A percentile compares a stretch with the other conserved stretches of the same genome.
phyloP scores from a whole-genome alignment of 2,888 invertebrate genomes.

The Linyphia triangularis region DNA sequence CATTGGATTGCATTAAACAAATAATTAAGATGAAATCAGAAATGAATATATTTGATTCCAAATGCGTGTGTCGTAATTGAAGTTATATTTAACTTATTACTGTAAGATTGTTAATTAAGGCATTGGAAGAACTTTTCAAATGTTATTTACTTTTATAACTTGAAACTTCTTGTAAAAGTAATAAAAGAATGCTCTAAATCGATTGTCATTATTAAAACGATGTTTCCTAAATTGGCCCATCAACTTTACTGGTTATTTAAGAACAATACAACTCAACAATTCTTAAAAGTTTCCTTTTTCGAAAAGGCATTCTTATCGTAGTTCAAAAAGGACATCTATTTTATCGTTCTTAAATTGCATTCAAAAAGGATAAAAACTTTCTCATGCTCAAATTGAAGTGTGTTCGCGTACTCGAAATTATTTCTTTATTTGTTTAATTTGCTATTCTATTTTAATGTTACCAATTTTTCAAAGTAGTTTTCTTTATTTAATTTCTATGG shows the following conservation, averaged over 20 bases:
- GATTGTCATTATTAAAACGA: neutral
- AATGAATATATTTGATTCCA: too few species aligned
- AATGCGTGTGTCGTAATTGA: too few species aligned
- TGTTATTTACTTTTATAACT: too few species aligned
- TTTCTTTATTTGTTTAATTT: neutral
- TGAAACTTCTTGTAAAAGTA: neutral
- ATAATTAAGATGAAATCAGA: too few species aligned
- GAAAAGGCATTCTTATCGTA: neutral
- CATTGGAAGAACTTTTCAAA: too few species aligned
- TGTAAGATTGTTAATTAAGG: too few species aligned
- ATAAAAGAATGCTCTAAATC: neutral
- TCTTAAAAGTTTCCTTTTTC: neutral
- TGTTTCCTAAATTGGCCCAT: neutral
- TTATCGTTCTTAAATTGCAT: constrained; percentile 1
- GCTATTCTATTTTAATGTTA: neutral
- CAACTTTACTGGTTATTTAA: neutral
- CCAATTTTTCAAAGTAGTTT: neutral
- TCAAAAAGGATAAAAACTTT: neutral
- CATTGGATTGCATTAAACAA: too few species aligned
- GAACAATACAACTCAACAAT: neutral
- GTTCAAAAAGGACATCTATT: neutral
- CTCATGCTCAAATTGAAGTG: neutral
- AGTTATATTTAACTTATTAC: too few species aligned
- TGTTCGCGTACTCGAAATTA: neutral
- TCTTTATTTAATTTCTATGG: neutral